Percentiles rank a stretch among this genome's conserved stretches.
Conservation (phyloP, 2,888 invertebrate species). For the Zhuqinia jingwanae region DNA sequence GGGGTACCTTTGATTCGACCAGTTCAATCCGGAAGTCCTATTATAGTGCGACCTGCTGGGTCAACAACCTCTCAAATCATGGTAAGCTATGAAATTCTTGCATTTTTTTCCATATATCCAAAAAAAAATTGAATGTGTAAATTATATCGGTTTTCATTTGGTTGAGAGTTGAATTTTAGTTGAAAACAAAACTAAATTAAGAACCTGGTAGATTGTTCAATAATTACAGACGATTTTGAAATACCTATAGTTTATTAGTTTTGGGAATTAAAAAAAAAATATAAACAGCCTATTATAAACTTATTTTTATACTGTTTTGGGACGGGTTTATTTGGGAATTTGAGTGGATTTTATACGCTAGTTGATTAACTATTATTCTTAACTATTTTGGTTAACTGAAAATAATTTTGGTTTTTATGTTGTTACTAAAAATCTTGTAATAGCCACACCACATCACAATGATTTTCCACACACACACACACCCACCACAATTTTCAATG, state of each 20-base stretch:
- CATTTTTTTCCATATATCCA: neutral
- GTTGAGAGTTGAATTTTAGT: neutral
- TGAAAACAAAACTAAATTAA: neutral
- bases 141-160: neutral
- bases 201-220: neutral
- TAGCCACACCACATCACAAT: constrained; percentile 14
- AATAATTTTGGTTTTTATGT: neutral
- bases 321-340: neutral
- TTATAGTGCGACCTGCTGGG: constrained; percentile 76
- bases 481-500: constrained; percentile 5
- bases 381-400: too few relatives aligned
- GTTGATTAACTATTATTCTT: too few relatives aligned
- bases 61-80: constrained; percentile 72
- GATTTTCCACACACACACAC: constrained; percentile 21
- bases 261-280: neutral
- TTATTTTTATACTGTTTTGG: neutral
- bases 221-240: constrained; percentile 6
- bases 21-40: constrained; percentile 78
- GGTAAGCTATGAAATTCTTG: constrained; percentile 69
- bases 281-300: too few relatives aligned
- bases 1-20: constrained; percentile 76
- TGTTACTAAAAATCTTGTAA: constrained; percentile 6
- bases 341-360: too few relatives aligned
- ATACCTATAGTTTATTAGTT: constrained; percentile 9
- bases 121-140: neutral